Evolutionary conservation across 2,888 invertebrate genomes (phyloP), one percentile per base, ranked within the genome.

Genomic region (Arge pagana): DNA sequence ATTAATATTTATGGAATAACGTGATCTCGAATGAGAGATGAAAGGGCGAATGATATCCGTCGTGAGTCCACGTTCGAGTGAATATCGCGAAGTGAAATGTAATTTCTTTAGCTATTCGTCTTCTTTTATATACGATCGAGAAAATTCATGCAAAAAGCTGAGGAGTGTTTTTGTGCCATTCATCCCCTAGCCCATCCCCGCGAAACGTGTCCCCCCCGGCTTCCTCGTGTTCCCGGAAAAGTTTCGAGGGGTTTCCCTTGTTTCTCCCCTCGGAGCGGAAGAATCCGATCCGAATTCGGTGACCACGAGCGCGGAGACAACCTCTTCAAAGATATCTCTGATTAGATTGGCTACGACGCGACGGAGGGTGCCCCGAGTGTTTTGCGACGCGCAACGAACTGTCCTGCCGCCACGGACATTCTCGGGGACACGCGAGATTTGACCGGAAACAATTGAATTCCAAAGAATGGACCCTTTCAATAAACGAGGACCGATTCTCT

Each of bases 81-180:
- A 48, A 49, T 42, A 55, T 53, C 53, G 49, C 55, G 55, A 52
- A 57, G 58, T 58, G 51, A 50, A 55, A 58, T 50, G 58, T 59
- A 62, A 62, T 64, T 58, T 60, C 58, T 57, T 36, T 37, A 56
- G 60, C 59, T 59, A 63, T 64, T 61, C 57, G 56, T 63, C 61
- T 62, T 62, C 55, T 59, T 61, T 59, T 59, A 61, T 62, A 57
- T 57, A 5, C 23, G 33, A 45, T 42, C 30, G 16, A 7, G 21
- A 16, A 19, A 43, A 45, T 33, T 35, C 33, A 33, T 45, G 45
- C 33, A 45, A 45, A 45, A 45, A 45, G 33, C 28, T 45, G 3
- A 23, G 35, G 45, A 23, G 33, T 45, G 45, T 45, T 45, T 45
- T 45, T 45, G 23, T 42, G 30, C 45, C 43, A 13, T 43, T 30